phyloP scores from a whole-genome alignment of 2,113 vertebrate genomes.

The Oryzias celebensis region DNA sequence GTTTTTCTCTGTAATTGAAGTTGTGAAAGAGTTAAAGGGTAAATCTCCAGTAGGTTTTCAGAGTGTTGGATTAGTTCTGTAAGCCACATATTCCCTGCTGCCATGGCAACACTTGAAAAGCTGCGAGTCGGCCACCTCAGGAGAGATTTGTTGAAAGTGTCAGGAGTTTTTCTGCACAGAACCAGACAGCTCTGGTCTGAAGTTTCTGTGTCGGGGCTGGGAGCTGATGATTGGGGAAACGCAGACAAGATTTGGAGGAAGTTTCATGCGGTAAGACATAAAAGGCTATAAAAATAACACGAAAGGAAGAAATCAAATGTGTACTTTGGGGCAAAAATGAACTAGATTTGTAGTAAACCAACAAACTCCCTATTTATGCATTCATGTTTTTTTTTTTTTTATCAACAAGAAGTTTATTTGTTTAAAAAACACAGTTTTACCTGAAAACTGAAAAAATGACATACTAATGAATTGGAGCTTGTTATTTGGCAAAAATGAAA shows the following conservation, averaged over 20 bases:
- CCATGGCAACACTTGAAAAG: constrained; percentile 66
- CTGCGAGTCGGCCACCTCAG: constrained; percentile 26
- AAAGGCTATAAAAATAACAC: neutral
- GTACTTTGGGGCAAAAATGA: too few species aligned
- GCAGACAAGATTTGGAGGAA: neutral
- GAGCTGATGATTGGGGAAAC: constrained; percentile 15
- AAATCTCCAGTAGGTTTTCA: neutral
- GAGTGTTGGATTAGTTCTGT: constrained; percentile 50
- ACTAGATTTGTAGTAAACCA: too few species aligned
- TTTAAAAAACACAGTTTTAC: too few species aligned
- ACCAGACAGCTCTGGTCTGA: constrained; percentile 64
- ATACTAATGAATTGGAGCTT: too few species aligned
- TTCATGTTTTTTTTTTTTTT: too few species aligned
- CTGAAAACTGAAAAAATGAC: too few species aligned
- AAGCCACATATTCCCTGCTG: constrained; percentile 33
- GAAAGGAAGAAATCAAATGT: neutral
- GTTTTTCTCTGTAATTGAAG: constrained; percentile 10
- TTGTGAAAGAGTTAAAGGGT: constrained; percentile 41
- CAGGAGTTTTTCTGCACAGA: constrained; percentile 44
- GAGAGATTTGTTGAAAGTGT: constrained; percentile 54
- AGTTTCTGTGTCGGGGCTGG: constrained; percentile 10
- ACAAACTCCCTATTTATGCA: too few species aligned
- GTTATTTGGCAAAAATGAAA: too few species aligned
- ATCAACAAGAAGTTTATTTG: too few species aligned
- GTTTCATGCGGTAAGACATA: constrained; percentile 30